phyloP scores from a whole-genome alignment of 1,140 invertebrate species.

The Olivierus martensii region DNA sequence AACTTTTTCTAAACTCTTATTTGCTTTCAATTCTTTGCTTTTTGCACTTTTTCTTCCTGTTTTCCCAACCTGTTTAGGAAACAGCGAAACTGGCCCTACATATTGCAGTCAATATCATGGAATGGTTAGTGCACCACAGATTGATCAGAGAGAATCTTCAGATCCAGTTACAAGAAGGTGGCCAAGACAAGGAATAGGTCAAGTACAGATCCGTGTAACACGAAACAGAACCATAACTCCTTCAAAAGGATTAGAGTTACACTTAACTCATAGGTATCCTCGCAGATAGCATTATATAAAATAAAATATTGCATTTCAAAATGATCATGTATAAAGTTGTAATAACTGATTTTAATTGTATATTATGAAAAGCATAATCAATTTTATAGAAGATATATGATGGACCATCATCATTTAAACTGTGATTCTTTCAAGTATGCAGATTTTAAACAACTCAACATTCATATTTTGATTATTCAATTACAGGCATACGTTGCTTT shows the following conservation, averaged over 20 bases:
- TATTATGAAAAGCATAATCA: no score
- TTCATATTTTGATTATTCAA: no score
- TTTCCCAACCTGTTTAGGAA: constrained; percentile 2
- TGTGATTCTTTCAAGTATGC: no score
- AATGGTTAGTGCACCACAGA: neutral
- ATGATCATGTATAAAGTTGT: no score
- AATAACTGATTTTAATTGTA: no score
- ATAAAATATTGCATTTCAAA: no score
- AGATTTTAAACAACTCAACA: no score
- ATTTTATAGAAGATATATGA: no score
- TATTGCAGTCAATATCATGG: constrained; percentile 3
- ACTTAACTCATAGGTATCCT: constrained; percentile 8
- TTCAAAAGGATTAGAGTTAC: constrained; percentile 9
- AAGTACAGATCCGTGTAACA: constrained; percentile 11
- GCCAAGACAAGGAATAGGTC: constrained; percentile 7
- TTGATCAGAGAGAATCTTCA: neutral
- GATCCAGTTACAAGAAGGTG: no score
- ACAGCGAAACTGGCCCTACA: constrained; percentile 3
- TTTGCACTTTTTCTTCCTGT: neutral
- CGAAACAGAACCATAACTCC: neutral
- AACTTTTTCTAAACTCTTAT: neutral
- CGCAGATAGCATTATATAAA: constrained; percentile 5
- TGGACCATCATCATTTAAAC: no score
- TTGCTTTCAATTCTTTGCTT: neutral
- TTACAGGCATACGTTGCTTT: no score